These are phyloP conservation scores for Pteropus rufus DNA, from an alignment of 2,797 vertebrate genomes.

Conservation along the genomic window DNA sequence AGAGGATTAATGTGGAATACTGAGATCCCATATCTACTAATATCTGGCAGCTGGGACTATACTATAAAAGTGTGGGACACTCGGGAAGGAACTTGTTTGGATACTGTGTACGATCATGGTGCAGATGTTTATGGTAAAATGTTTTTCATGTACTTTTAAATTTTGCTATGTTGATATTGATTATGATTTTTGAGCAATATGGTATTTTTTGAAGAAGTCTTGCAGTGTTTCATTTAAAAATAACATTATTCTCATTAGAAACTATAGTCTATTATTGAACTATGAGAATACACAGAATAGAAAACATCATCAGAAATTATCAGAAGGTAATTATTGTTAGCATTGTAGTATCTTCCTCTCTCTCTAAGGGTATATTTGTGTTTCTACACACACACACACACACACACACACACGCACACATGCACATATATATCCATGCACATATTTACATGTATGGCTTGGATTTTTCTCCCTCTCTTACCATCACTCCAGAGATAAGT, in stretches of 20 bases:
- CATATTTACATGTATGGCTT: not conserved
- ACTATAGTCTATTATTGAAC: not conserved
- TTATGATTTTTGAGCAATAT: not conserved
- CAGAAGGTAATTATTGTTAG: not conserved
- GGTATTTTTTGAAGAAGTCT: not conserved
- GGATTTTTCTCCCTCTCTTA: not conserved
- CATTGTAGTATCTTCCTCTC: not conserved
- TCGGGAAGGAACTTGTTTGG: slow-evolving; percentile 93
- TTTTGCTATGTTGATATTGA: not conserved
- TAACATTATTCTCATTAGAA: not conserved
- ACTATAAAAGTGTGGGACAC: slow-evolving; percentile 98
- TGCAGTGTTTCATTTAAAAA: not conserved
- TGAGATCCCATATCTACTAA: slow-evolving; percentile 94
- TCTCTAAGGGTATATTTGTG: not conserved
- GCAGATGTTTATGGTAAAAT: slow-evolving; percentile 96
- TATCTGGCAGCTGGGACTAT: slow-evolving; percentile 98
- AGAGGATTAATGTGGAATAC: slow-evolving; percentile 97
- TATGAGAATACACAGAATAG: not conserved
- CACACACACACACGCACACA: too few relatives aligned
- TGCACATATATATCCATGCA: too few relatives aligned
- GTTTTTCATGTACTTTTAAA: not conserved
- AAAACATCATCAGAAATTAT: not conserved
- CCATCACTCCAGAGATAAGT: not conserved
- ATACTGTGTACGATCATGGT: slow-evolving; percentile 94
- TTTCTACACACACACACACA: not conserved